Evolutionary conservation across 1,140 invertebrate genomes (phyloP).

Genomic region (Anastrepha obliqua): DNA sequence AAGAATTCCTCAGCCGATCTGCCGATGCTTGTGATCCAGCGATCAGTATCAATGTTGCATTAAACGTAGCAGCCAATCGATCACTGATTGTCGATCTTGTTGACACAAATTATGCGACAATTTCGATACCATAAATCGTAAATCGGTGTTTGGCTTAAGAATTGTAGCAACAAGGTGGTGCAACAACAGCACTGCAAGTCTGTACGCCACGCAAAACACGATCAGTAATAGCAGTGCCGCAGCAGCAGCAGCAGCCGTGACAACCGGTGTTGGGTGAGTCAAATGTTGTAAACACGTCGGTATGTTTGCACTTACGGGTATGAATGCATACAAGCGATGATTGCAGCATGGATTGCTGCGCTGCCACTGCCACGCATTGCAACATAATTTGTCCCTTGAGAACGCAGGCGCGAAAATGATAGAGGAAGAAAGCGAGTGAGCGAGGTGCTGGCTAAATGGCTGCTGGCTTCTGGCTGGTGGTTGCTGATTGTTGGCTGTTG

Average conservation of each 20-base stretch:
- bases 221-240: neutral
- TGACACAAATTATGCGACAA: conserved; percentile 52
- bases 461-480: neutral
- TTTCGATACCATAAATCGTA: conserved; percentile 50
- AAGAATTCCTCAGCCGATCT: neutral
- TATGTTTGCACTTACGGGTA: neutral
- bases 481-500: neutral
- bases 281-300: conserved; percentile 28
- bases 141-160: conserved; percentile 38
- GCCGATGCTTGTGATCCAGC: neutral
- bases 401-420: conserved; percentile 50
- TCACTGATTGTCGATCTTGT: conserved; percentile 45
- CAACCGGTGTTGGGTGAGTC: conserved; percentile 31
- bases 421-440: conserved; percentile 25
- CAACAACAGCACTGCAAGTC: neutral
- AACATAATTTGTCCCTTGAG: conserved; percentile 50
- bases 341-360: conserved; percentile 37
- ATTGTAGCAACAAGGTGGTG: conserved; percentile 29
- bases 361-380: conserved; percentile 31
- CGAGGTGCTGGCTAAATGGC: neutral
- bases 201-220: neutral
- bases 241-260: neutral
- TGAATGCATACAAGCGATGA: neutral
- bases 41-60: conserved; percentile 5
- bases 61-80: conserved; percentile 47